Conservation (phyloP, 2,113 vertebrate genomes). For the Ceuthmochares aereus region DNA sequence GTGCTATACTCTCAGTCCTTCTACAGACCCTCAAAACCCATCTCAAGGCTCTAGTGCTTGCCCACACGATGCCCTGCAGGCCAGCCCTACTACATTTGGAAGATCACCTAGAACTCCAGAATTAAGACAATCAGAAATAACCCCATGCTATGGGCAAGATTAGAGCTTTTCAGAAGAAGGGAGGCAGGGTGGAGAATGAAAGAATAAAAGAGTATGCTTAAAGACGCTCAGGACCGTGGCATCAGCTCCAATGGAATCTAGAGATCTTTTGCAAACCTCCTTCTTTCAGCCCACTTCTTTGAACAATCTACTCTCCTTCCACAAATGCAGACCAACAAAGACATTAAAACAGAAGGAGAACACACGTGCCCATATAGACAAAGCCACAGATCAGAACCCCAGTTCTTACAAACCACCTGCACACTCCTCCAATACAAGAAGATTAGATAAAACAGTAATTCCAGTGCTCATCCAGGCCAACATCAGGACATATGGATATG, state of each 20-base stretch:
- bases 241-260: neutral
- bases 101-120: neutral
- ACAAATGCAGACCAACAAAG: neutral
- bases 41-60: neutral
- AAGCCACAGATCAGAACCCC: neutral
- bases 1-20: neutral
- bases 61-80: neutral
- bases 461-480: neutral
- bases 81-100: neutral
- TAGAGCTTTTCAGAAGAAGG: neutral
- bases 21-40: neutral
- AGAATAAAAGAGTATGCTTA: neutral
- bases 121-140: neutral
- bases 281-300: neutral
- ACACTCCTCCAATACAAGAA: neutral
- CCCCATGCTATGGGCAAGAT: neutral
- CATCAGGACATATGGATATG: neutral
- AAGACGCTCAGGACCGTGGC: neutral
- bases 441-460: neutral
- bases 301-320: neutral
- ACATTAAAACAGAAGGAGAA: neutral
- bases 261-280: neutral
- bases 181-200: neutral
- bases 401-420: neutral
- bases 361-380: neutral